Percentiles rank a stretch among this genome's conserved stretches.
phyloP scores from a whole-genome alignment of 2,113 vertebrate species.

The Corydoras sp. region DNA sequence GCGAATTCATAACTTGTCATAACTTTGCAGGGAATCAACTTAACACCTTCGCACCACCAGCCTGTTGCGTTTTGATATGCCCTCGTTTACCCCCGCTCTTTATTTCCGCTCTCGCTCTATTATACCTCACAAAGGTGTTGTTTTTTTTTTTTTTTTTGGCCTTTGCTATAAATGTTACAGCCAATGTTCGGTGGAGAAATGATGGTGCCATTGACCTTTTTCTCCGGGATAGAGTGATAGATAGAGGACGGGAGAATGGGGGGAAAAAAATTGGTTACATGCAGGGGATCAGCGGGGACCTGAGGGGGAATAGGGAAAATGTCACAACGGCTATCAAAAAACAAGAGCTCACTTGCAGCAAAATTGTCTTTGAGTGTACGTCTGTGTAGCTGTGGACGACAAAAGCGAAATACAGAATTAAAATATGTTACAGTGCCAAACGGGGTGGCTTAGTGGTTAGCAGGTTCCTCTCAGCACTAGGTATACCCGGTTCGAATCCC shows the following conservation, averaged over 20 bases:
- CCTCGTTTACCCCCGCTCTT: slow-evolving; percentile 25
- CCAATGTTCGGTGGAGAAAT: slow-evolving; percentile 64
- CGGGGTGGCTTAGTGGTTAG: no score
- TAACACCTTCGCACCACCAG: neutral
- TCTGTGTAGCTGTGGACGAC: neutral
- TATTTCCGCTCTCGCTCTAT: slow-evolving; percentile 36
- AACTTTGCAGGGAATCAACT: slow-evolving; percentile 1
- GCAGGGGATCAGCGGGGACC: slow-evolving; percentile 42
- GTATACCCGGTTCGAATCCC: no score
- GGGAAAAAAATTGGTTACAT: slow-evolving; percentile 18
- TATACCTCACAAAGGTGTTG: slow-evolving; percentile 49
- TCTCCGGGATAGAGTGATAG: slow-evolving; percentile 48
- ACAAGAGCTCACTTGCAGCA: slow-evolving; percentile 38
- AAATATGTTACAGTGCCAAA: no score
- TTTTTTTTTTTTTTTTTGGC: slow-evolving; percentile 42
- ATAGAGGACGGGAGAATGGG: slow-evolving; percentile 5
- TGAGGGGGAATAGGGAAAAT: slow-evolving; percentile 59
- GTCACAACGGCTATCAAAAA: slow-evolving; percentile 59
- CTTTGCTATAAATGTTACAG: slow-evolving; percentile 67
- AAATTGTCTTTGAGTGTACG: slow-evolving; percentile 4
- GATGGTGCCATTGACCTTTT: slow-evolving; percentile 71
- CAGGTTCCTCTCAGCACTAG: no score
- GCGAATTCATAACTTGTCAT: no score
- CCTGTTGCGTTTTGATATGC: neutral
- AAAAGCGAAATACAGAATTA: neutral